These are phyloP conservation scores for Mionectes olivaceus DNA, from an alignment of 2,797 vertebrate species.

Conservation along the genomic window DNA sequence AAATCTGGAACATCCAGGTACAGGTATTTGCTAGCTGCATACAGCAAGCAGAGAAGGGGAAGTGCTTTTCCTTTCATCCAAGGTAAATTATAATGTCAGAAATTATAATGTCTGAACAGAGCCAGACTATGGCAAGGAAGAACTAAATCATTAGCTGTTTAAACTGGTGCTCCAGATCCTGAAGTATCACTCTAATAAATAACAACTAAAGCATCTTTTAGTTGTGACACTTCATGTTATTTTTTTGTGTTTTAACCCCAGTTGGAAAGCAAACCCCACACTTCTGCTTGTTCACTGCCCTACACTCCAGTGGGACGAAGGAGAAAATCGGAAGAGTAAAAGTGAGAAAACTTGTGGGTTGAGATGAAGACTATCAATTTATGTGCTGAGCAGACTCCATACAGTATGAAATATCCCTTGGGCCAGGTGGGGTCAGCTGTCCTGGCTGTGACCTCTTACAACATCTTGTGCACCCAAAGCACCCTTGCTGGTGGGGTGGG, in stretches of 20 bases:
- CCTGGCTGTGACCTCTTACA: not conserved
- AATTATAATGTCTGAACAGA: not conserved
- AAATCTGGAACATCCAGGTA: not conserved
- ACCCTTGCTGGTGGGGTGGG: fast-evolving
- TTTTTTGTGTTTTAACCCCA: not conserved
- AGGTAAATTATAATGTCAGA: not conserved
- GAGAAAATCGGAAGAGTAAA: not conserved
- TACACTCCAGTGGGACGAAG: too few species aligned
- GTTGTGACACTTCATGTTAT: not conserved
- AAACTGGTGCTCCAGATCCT: not conserved
- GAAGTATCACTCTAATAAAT: not conserved
- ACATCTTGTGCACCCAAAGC: not conserved
- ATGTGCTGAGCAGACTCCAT: not conserved
- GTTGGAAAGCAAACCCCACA: not conserved
- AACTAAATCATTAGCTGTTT: not conserved
- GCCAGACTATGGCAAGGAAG: not conserved
- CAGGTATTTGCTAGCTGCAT: not conserved
- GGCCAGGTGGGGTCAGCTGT: not conserved
- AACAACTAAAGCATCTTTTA: not conserved
- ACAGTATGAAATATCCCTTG: fast-evolving
- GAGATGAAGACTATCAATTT: not conserved
- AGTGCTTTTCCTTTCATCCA: not conserved
- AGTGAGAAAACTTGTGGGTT: not conserved
- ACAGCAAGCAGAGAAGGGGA: not conserved
- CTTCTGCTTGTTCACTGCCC: not conserved